Evolutionary conservation across 2,113 vertebrate genomes (phyloP), one percentile per base, ranked within the genome.

Genomic region (Sylvietta virens): DNA sequence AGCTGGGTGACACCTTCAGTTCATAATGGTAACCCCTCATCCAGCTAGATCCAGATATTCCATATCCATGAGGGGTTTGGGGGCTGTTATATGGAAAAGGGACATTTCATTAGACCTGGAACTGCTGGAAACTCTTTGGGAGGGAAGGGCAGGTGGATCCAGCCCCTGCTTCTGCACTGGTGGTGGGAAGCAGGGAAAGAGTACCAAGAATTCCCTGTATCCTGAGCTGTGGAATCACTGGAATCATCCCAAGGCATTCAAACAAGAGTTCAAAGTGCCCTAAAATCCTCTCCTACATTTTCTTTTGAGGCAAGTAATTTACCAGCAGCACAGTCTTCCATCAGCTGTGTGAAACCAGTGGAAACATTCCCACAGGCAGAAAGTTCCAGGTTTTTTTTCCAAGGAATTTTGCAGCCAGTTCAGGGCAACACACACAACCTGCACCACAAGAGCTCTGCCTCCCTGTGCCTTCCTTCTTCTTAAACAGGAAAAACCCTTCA

Each of bases 401-500:
- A 77, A 69, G 67, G 22, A 24, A 70, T 72, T 84, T 2, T 72
- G 65, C 54, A 74, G 91, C 56, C 83, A 84, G 10, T 6, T 69
- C 27, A 28, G 7, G 4, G 58, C 35, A 76, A 33, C 37, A 45
- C 10, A 3, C 13, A 54, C 23, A 81, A 23, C 64, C n/a, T 45
- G 27, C 42, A 27, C 23, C 77, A 71, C n/a, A 40, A 57, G 10
- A 56, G 14, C 15, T 44, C 58, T 65, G 27, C 53, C 37, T 39
- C 27, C 48, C 23, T 13, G 0, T 19, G 37, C 42, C 45, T 69
- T 65, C 58, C 31, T 66, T 35, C 88, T 54, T 24, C 15, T 47
- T 15, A 51, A 60, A 58, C 1, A 72, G 62, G 57, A 60, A 94
- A 94, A 88, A 0, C 0, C 0, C 12, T 50, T 48, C 5, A 4